Percentiles rank a stretch among this genome's conserved stretches.
phyloP scores from a whole-genome alignment of 2,797 vertebrate genomes.

The Arnoldichthys spilopterus region DNA sequence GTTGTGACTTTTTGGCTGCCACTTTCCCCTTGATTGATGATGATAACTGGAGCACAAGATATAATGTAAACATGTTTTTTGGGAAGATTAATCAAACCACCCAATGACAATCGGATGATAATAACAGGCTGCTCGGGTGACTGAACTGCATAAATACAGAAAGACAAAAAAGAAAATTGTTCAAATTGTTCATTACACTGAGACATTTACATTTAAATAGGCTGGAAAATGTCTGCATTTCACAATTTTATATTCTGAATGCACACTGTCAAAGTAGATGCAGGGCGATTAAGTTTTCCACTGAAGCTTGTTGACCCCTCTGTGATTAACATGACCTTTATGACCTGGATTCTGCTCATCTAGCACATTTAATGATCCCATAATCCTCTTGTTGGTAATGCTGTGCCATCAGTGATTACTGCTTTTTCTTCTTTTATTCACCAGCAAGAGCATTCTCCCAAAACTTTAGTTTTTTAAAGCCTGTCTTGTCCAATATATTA shows the following conservation, averaged over 20 bases:
- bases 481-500: not conserved
- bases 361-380: conserved; percentile 9
- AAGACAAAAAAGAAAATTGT: not conserved
- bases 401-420: not conserved
- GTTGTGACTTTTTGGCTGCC: not conserved
- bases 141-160: not conserved
- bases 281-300: conserved; percentile 1
- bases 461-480: not conserved
- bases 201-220: not conserved
- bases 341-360: conserved; percentile 15
- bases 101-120: not conserved
- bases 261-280: not conserved
- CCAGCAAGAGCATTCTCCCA: not conserved
- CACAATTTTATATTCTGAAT: not conserved
- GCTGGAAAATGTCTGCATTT: not conserved
- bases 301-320: conserved; percentile 7
- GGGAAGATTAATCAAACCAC: not conserved
- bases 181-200: not conserved
- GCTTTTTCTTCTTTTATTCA: not conserved
- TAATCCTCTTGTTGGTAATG: conserved; percentile 8
- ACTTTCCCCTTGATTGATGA: not conserved
- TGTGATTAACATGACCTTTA: conserved; percentile 40
- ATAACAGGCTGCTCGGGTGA: too few species aligned
- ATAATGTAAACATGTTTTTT: not conserved
- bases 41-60: not conserved